Evolutionary conservation across 2,888 invertebrate species (phyloP).

Genomic region (Bombylius major): DNA sequence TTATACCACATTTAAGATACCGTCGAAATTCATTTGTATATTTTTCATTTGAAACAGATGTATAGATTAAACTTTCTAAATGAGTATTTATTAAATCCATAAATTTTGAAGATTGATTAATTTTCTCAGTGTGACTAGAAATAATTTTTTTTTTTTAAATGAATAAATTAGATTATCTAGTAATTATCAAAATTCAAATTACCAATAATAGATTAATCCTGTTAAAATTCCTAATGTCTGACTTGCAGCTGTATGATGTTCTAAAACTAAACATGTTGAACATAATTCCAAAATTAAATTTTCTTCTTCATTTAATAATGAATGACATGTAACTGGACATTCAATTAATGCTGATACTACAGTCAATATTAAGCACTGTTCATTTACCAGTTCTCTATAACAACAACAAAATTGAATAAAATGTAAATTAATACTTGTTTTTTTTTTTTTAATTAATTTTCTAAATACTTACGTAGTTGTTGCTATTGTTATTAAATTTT

Average conservation of each 20-base stretch:
- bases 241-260: conserved; percentile 31
- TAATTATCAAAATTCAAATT: background rate
- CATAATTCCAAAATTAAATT: conserved; percentile 29
- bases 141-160: background rate
- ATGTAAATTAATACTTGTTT: background rate
- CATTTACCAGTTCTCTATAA: conserved; percentile 23
- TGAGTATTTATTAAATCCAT: conserved; percentile 31
- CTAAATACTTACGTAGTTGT: conserved; percentile 20
- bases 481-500: conserved; percentile 28
- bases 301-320: conserved; percentile 29
- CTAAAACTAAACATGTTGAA: conserved; percentile 29
- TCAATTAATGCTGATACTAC: conserved; percentile 32
- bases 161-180: background rate
- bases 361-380: conserved; percentile 31
- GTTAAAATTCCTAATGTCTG: conserved; percentile 33
- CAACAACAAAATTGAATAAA: background rate
- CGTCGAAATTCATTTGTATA: conserved; percentile 29
- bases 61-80: conserved; percentile 32
- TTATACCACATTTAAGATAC: conserved; percentile 52
- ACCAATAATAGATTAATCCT: conserved; percentile 22
- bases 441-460: background rate
- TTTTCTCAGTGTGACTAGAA: conserved; percentile 15
- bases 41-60: conserved; percentile 29
- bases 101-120: conserved; percentile 22
- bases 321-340: conserved; percentile 33